These are phyloP conservation scores for Lagodon rhomboides DNA, from an alignment of 2,797 vertebrate genomes.

Conservation along the genomic window DNA sequence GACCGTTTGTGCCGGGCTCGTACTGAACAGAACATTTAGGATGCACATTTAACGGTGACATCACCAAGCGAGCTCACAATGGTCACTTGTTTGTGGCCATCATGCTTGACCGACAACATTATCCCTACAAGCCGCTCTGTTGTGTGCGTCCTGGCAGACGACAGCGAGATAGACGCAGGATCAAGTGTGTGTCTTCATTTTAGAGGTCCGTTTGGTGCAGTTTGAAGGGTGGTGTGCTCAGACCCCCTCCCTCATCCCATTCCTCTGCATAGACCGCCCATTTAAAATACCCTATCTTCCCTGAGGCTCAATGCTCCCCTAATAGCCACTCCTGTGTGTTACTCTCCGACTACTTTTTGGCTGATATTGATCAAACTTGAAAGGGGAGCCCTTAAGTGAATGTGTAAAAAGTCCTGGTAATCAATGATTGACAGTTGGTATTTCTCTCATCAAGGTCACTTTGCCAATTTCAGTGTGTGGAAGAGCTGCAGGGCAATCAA, in stretches of 20 bases:
- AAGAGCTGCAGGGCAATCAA: slow-evolving; percentile 67
- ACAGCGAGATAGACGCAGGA: slow-evolving; percentile 6
- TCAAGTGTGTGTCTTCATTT: slow-evolving; percentile 27
- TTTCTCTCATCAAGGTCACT: slow-evolving; percentile 78
- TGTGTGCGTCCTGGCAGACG: slow-evolving; percentile 18
- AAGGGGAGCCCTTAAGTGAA: slow-evolving; percentile 79
- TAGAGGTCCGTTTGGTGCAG: slow-evolving; percentile 15
- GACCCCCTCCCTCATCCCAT: not conserved
- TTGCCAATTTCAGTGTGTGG: slow-evolving; percentile 67
- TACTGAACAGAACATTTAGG: not conserved
- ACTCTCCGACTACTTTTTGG: slow-evolving; percentile 62
- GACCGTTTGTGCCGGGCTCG: not conserved
- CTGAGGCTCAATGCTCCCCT: slow-evolving; percentile 43
- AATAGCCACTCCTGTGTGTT: slow-evolving; percentile 53
- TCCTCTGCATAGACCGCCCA: slow-evolving; percentile 29
- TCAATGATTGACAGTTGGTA: slow-evolving; percentile 81
- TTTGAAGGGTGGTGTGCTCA: slow-evolving; percentile 24
- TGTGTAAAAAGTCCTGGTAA: slow-evolving; percentile 71
- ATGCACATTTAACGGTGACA: slow-evolving; percentile 1
- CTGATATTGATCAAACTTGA: slow-evolving; percentile 82
- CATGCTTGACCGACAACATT: slow-evolving; percentile 25
- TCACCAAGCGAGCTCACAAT: slow-evolving; percentile 20
- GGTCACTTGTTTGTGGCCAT: slow-evolving; percentile 26
- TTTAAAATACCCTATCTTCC: slow-evolving; percentile 47
- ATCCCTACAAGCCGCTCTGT: not conserved